Evolutionary conservation across 2,113 vertebrate species (phyloP).

Genomic region (Tamias sibiricus): DNA sequence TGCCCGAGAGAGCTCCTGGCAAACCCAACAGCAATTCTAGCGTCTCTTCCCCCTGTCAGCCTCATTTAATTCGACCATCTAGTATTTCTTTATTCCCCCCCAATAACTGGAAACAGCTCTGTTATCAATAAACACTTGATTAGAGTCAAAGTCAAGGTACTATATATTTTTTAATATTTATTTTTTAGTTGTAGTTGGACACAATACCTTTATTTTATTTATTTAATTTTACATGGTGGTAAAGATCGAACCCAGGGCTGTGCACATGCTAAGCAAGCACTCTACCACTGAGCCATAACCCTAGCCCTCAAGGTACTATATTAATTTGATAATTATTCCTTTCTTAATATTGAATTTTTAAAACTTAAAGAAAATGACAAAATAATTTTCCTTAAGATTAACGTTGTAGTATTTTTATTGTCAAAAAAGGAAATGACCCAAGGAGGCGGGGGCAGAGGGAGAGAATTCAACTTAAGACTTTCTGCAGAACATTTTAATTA

Average conservation of each 20-base stretch:
- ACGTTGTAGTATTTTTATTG: not conserved
- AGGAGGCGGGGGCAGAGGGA: not conserved
- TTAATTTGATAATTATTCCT: not conserved
- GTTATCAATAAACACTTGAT: not conserved
- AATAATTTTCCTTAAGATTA: constrained; percentile 31
- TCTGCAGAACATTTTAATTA: constrained; percentile 13
- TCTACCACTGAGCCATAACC: no score
- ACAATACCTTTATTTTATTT: no score
- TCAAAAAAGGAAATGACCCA: not conserved
- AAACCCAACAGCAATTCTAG: not conserved
- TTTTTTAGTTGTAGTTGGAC: no score
- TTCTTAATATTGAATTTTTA: constrained; percentile 49
- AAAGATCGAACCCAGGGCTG: no score
- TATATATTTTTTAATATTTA: no score
- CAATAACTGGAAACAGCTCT: not conserved
- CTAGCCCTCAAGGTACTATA: not conserved
- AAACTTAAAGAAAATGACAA: not conserved
- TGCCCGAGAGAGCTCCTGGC: not conserved
- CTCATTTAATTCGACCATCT: not conserved
- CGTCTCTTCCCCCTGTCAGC: not conserved
- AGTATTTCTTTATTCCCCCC: constrained; percentile 7
- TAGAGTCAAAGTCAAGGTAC: not conserved
- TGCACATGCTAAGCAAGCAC: no score
- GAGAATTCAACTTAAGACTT: not conserved
- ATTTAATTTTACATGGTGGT: no score